Conservation (phyloP, 2,113 vertebrate genomes). For the Pelmatolapia mariae region DNA sequence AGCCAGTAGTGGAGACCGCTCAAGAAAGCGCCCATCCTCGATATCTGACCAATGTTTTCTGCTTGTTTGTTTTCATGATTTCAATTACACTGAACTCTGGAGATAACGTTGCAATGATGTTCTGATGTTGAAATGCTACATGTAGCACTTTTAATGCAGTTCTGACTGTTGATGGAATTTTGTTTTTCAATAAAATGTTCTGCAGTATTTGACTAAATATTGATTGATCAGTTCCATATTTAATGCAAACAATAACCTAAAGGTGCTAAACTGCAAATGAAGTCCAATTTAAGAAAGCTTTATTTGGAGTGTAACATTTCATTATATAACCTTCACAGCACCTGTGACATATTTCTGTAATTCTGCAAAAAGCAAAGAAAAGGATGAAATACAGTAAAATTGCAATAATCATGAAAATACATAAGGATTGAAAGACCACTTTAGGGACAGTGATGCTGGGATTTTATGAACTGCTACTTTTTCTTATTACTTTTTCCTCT, state of each 20-base stretch:
- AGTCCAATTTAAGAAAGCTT: neutral
- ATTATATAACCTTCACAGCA: neutral
- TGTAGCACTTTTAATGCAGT: conserved; percentile 23
- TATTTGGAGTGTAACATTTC: conserved; percentile 35
- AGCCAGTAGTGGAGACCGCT: neutral
- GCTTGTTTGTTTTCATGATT: conserved; percentile 6
- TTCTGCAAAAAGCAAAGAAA: neutral
- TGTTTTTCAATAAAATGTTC: conserved; percentile 51
- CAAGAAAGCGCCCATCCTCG: neutral
- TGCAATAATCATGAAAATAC: neutral
- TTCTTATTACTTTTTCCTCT: neutral
- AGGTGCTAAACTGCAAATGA: neutral
- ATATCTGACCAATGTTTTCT: neutral
- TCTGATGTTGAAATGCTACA: neutral
- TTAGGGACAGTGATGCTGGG: neutral
- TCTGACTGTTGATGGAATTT: neutral
- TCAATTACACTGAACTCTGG: neutral
- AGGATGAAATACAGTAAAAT: neutral
- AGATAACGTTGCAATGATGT: neutral
- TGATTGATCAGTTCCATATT: neutral
- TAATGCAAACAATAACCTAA: neutral
- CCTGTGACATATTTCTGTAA: neutral
- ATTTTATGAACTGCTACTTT: neutral
- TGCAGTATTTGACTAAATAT: neutral
- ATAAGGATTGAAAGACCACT: conserved; percentile 7